Evolutionary conservation across 2,797 vertebrate genomes (phyloP).

Genomic region (Masticophis lateralis): DNA sequence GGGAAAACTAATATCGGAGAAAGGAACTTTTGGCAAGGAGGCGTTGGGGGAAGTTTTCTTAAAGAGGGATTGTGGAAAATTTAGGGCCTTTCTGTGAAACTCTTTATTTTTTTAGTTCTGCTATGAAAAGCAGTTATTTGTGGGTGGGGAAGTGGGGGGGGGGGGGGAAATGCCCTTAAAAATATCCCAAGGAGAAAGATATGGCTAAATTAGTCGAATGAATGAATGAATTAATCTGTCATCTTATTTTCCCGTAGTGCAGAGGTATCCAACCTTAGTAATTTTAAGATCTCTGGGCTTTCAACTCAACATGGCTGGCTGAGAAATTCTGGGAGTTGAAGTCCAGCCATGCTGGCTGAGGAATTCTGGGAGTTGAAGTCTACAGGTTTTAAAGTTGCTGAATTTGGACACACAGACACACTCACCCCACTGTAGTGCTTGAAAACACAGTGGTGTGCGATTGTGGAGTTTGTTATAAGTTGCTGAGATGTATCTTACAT

Average conservation of each 20-base stretch:
- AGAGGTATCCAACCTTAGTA: not conserved
- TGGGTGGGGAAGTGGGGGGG: accelerated
- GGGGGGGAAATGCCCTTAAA: not conserved
- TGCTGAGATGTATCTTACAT: not conserved
- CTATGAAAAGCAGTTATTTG: not conserved
- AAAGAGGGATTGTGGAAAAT: not conserved
- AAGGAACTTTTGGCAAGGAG: not conserved
- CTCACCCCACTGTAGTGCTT: not conserved
- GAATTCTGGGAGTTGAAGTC: not conserved
- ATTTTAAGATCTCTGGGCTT: not conserved
- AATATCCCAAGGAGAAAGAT: not conserved
- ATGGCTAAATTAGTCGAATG: not conserved
- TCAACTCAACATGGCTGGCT: not conserved
- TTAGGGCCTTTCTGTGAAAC: not conserved
- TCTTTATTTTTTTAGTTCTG: not conserved
- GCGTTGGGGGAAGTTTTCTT: not conserved
- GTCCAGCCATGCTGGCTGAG: not conserved
- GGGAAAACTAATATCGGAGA: not conserved
- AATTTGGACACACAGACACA: not conserved
- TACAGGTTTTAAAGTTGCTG: not conserved
- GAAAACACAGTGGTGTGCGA: not conserved
- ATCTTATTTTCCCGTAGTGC: not conserved
- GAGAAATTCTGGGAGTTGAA: not conserved
- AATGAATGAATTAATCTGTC: not conserved
- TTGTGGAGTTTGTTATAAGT: not conserved